phyloP scores from a whole-genome alignment of 2,797 vertebrate species.

The Phalanger gymnotis region DNA sequence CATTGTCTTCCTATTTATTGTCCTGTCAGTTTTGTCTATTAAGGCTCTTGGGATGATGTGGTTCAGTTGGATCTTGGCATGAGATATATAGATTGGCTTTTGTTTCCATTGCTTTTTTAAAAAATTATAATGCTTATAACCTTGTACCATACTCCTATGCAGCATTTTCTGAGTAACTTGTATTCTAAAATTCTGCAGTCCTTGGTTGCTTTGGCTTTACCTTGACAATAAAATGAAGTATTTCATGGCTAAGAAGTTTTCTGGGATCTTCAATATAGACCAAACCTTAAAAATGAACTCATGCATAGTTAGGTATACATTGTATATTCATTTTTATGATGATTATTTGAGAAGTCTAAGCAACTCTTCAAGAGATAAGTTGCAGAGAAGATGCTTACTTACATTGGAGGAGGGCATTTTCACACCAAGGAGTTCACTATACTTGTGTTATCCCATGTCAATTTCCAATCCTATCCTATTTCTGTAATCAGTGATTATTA shows the following conservation, averaged over 20 bases:
- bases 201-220: neutral
- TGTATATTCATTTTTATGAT: neutral
- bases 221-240: neutral
- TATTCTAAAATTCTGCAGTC: neutral
- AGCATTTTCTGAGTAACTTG: neutral
- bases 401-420: neutral
- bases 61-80: neutral
- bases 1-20: neutral
- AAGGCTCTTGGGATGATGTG: neutral
- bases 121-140: neutral
- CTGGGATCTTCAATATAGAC: neutral
- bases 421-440: neutral
- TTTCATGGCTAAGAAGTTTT: neutral
- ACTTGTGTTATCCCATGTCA: neutral
- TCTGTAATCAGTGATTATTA: neutral
- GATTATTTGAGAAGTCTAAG: neutral
- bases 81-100: neutral
- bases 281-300: neutral
- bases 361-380: neutral
- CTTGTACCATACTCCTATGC: neutral
- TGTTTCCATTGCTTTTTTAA: neutral
- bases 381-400: neutral
- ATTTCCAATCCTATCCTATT: neutral
- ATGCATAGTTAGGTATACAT: neutral
- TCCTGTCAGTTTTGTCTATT: neutral